Evolutionary conservation across 2,113 vertebrate genomes (phyloP).

Genomic region (Anarhynchus alexandrinus): DNA sequence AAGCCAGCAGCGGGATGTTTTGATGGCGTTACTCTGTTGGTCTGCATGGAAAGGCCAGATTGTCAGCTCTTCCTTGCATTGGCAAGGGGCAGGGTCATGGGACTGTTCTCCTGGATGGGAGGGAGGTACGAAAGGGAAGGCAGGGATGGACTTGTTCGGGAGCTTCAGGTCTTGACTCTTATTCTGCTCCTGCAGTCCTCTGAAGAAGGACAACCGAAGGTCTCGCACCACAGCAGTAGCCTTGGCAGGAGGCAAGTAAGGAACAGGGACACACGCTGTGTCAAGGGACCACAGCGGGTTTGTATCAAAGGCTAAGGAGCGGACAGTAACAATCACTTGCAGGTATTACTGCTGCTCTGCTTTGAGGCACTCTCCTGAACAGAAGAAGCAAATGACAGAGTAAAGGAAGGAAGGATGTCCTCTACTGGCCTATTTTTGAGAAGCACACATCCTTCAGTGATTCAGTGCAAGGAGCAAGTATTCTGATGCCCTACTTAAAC

Average conservation of each 20-base stretch:
- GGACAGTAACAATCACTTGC: neutral
- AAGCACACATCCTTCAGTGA: neutral
- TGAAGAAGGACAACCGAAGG: neutral
- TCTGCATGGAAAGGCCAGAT: neutral
- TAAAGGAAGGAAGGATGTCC: neutral
- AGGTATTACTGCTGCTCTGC: neutral
- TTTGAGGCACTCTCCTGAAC: neutral
- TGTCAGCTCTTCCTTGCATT: neutral
- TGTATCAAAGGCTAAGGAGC: neutral
- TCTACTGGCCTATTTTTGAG: neutral
- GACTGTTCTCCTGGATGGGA: accelerated
- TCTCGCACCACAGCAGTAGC: neutral
- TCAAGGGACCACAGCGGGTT: neutral
- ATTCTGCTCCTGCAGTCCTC: neutral
- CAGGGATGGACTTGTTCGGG: neutral
- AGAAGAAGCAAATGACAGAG: neutral
- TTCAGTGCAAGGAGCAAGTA: neutral
- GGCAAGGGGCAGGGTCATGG: neutral
- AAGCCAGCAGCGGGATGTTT: neutral
- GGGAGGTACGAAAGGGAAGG: neutral
- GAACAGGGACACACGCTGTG: neutral
- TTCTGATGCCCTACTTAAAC: neutral
- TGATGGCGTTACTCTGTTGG: neutral
- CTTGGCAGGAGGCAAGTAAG: neutral
- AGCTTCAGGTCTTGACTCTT: neutral